Conservation (phyloP, 2,113 vertebrate species). For the Pelmatolapia mariae region DNA sequence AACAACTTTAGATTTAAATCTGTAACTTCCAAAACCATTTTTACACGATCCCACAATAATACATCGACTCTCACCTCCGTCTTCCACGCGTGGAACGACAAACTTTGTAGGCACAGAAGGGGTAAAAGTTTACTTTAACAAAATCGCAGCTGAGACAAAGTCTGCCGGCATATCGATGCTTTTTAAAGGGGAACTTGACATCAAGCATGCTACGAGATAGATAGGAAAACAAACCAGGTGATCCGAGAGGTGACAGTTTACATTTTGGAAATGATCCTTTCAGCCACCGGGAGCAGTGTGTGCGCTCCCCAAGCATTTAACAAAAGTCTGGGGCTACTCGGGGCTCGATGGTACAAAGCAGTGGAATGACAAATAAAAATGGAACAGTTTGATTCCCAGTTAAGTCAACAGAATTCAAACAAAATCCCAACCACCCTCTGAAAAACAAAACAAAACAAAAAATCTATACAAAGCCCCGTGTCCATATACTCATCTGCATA, state of each 20-base stretch:
- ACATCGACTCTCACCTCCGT: not conserved
- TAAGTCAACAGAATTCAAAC: constrained; percentile 23
- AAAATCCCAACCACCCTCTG: constrained; percentile 21
- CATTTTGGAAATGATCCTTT: not conserved
- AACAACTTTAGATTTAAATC: constrained; percentile 48
- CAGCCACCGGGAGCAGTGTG: not conserved
- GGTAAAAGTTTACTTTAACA: constrained; percentile 45
- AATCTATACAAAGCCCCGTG: constrained; percentile 75
- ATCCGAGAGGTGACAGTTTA: not conserved
- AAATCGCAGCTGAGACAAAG: constrained; percentile 25
- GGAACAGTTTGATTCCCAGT: constrained; percentile 70
- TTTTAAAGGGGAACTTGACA: constrained; percentile 66
- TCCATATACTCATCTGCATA: constrained; percentile 67
- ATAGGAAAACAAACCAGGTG: constrained; percentile 15
- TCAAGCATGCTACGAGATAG: constrained; percentile 47
- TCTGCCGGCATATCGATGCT: constrained; percentile 29
- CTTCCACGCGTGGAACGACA: constrained; percentile 64
- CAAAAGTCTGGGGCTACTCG: constrained; percentile 22
- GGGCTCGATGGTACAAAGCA: constrained; percentile 55
- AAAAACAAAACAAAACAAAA: constrained; percentile 1
- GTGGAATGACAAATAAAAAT: constrained; percentile 73
- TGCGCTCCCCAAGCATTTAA: not conserved
- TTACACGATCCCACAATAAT: constrained; percentile 40
- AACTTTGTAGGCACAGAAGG: constrained; percentile 75
- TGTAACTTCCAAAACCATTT: constrained; percentile 48